A percentile compares a stretch with the other conserved stretches of the same genome.
Evolutionary conservation across 2,888 invertebrate genomes (phyloP).

Genomic region (Leptopilina syphax): DNA sequence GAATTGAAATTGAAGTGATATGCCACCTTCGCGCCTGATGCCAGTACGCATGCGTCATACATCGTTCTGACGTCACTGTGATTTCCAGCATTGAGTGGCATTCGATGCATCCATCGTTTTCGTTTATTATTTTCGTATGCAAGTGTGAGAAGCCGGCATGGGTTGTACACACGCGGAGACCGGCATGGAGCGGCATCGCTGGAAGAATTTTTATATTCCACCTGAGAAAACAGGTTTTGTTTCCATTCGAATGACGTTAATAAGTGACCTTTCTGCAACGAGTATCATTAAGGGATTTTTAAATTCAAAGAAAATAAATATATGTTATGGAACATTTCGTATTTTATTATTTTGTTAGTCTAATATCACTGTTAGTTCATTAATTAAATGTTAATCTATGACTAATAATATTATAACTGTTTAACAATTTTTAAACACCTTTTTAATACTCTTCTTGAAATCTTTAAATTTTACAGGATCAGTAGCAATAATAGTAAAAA

Average conservation of each 20-base stretch:
- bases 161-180: no score
- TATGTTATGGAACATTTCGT: background rate
- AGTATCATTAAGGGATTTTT: conserved; percentile 9
- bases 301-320: background rate
- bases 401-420: no score
- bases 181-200: no score
- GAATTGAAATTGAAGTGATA: conserved; percentile 9
- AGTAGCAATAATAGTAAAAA: no score
- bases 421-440: no score
- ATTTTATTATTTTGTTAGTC: no score
- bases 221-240: conserved; percentile 25
- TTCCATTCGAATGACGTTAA: conserved; percentile 1
- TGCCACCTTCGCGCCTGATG: conserved; percentile 28
- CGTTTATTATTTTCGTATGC: background rate
- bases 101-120: conserved; percentile 34
- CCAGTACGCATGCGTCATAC: conserved; percentile 31
- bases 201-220: conserved; percentile 17
- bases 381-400: no score
- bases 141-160: background rate
- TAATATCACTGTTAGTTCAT: no score
- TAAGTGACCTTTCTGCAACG: conserved; percentile 12
- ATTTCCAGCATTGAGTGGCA: conserved; percentile 7
- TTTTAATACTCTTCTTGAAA: no score
- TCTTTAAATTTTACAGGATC: no score
- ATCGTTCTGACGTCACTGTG: conserved; percentile 36